These are phyloP conservation scores for Paradisaea rubra DNA, from an alignment of 2,113 vertebrate species.

Conservation along the genomic window DNA sequence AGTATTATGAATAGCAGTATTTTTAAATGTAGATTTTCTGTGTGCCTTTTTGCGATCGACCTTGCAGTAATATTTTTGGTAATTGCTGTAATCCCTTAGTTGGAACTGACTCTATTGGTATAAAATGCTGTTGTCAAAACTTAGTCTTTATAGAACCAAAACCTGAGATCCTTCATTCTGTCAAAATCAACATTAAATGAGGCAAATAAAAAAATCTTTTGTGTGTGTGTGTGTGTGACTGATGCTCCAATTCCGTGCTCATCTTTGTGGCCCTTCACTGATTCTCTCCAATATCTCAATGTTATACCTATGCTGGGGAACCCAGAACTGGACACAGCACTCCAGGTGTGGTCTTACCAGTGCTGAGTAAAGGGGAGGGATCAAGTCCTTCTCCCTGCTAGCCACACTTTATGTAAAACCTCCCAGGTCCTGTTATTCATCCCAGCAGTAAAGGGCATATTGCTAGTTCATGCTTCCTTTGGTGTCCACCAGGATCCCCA, in stretches of 20 bases:
- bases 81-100: neutral
- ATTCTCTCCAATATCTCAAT: no score
- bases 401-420: neutral
- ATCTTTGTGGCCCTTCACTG: no score
- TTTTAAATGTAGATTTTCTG: neutral
- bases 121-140: neutral
- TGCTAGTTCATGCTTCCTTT: neutral
- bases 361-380: neutral
- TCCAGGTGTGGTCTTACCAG: neutral
- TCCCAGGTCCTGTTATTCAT: neutral
- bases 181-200: neutral
- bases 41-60: neutral
- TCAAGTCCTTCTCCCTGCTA: neutral
- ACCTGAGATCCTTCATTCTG: neutral
- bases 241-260: no score
- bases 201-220: no score
- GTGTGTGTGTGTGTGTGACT: no score
- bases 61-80: neutral
- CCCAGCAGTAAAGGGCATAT: neutral
- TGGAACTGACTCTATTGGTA: neutral
- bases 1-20: neutral
- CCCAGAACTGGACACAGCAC: no score
- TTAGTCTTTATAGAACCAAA: neutral
- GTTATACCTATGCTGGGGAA: no score
- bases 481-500: neutral